Evolutionary conservation across 2,888 invertebrate genomes (phyloP), one percentile per base, ranked within the genome.

Genomic region (Falcaria lacertinaria): DNA sequence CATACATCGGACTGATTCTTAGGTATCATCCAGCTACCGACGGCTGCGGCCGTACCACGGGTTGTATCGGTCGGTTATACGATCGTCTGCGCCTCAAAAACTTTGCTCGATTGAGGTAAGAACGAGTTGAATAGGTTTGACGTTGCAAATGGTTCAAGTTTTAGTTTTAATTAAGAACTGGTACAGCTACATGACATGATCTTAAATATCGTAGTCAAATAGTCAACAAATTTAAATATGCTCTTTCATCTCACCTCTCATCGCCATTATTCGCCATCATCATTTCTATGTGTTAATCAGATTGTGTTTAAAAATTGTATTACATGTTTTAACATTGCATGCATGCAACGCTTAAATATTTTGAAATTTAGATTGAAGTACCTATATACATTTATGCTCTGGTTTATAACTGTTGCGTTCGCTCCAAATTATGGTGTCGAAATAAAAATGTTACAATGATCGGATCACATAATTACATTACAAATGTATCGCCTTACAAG

Each of bases 101-200:
- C 81, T 69, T 86, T 83, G 81, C 75, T 83, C 83, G 78, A 68
- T 75, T 78, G 77, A 87, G 87, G 87, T 87, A 87, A 87, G 86
- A 76, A 73, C 63, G 72, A 66, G 60, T 64, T 57, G 60, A 58
- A 65, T 57, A 59, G 22, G 37, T 25, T 22, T 25, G 25, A 14
- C 37, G 37, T 37, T 36, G 17, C 16, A 17, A 19, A 17, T n/a
- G n/a, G n/a, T 13, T 13, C 16, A 36, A 36, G 17, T 17, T 19
- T 17, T 13, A 36, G 19, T 19, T 6, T 22, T 22, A 1, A 22
- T 6, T 6, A 5, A 22, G 22, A 22, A 22, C 22, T 22, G 22
- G 22, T 22, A 22, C n/a, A n/a, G n/a, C n/a, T n/a, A n/a, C n/a
- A n/a, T n/a, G n/a, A n/a, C n/a, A n/a, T n/a, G n/a, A n/a, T n/a